These are phyloP conservation scores for Microcebus griseorufus DNA, from an alignment of 2,113 vertebrate species.

Conservation along the genomic window DNA sequence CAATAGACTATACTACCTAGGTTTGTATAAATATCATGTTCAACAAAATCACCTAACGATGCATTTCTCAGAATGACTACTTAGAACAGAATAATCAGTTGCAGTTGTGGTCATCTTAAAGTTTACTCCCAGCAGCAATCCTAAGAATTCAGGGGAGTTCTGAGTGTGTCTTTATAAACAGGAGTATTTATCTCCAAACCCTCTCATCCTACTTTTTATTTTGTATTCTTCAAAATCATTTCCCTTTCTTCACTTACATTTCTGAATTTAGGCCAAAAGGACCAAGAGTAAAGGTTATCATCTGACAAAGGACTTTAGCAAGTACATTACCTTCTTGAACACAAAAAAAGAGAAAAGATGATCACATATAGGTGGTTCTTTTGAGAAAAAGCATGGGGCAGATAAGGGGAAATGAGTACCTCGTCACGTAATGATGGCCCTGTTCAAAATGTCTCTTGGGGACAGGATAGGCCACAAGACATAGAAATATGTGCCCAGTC, in stretches of 20 bases:
- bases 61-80: not conserved
- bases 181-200: not conserved
- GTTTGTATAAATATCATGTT: not conserved
- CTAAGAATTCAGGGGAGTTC: not conserved
- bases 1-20: not conserved
- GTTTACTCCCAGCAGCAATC: not conserved
- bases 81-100: not conserved
- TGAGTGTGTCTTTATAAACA: not conserved
- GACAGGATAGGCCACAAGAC: not conserved
- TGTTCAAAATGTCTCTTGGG: not conserved
- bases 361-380: conserved; percentile 1
- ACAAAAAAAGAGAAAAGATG: conserved; percentile 22
- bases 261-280: conserved; percentile 20
- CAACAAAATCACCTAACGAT: not conserved
- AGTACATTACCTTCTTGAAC: conserved; percentile 1
- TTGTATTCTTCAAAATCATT: not conserved
- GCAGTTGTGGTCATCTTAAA: not conserved
- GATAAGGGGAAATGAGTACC: not conserved
- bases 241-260: conserved; percentile 6
- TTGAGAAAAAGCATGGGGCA: not conserved
- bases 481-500: not conserved
- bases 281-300: conserved; percentile 48
- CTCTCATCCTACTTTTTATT: conserved; percentile 17
- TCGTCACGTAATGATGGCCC: not conserved
- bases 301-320: conserved; percentile 34